Percentiles rank a stretch among this genome's conserved stretches.
These are phyloP conservation scores for Leptosomus discolor DNA, from an alignment of 2,113 vertebrate species.

Conservation along the genomic window DNA sequence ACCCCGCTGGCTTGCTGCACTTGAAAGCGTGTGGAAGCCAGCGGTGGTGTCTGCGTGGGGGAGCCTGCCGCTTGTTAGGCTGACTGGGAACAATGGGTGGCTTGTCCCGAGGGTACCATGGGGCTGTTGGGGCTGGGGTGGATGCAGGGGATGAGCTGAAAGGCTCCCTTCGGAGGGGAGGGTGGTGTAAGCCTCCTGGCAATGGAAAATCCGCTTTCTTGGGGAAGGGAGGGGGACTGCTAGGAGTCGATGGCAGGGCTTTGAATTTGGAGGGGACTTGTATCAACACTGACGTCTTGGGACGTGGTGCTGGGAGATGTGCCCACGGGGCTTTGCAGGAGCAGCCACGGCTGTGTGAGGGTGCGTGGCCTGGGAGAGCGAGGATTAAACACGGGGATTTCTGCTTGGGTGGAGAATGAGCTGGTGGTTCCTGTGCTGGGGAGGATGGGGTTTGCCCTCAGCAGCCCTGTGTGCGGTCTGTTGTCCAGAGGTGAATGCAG, in stretches of 20 bases:
- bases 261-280: not conserved
- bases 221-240: not conserved
- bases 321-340: not conserved
- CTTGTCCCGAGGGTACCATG: rapidly evolving
- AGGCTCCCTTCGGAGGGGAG: not conserved
- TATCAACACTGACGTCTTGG: rapidly evolving
- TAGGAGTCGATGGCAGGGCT: not conserved
- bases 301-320: not conserved
- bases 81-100: not conserved
- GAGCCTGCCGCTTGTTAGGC: not conserved
- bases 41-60: not conserved
- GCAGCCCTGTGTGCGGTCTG: not conserved
- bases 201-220: not conserved
- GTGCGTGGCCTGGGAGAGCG: not conserved
- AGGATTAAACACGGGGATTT: rapidly evolving
- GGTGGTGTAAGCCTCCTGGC: not conserved
- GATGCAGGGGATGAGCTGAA: not conserved
- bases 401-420: not conserved
- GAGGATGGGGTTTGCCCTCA: not conserved
- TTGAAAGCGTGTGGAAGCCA: rapidly evolving
- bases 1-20: not conserved
- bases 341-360: not conserved
- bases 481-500: not conserved
- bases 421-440: not conserved
- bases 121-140: not conserved